Percentiles rank a stretch among this genome's conserved stretches.
Conservation (phyloP, 2,113 vertebrate species). For the Pituophis catenifer region DNA sequence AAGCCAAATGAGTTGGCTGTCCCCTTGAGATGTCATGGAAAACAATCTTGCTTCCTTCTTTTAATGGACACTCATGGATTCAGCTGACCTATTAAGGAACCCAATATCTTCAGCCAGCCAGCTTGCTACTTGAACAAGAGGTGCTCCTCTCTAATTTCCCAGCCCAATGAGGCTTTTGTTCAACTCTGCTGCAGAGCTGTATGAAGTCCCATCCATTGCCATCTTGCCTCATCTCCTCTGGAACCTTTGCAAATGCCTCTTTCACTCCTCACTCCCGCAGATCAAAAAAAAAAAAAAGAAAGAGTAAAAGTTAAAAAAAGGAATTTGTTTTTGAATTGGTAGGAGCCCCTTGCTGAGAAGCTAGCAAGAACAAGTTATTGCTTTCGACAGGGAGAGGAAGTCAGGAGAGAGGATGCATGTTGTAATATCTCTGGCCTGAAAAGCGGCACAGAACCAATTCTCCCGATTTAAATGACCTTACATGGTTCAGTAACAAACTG, state of each 20-base stretch:
- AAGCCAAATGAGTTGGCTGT: not conserved
- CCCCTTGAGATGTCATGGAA: not conserved
- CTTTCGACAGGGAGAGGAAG: conserved; percentile 25
- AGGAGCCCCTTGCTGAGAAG: conserved; percentile 16
- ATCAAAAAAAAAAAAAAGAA: not conserved
- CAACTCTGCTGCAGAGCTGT: not conserved
- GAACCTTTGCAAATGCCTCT: not conserved
- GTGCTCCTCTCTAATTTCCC: not conserved
- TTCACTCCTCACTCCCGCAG: not conserved
- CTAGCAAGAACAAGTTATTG: not conserved
- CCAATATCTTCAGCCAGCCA: not conserved
- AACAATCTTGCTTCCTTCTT: not conserved
- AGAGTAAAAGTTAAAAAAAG: not conserved
- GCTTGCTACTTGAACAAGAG: not conserved
- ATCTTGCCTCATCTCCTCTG: not conserved
- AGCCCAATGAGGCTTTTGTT: not conserved
- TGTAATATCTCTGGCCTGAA: conserved; percentile 29
- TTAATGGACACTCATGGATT: not conserved
- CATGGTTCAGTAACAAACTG: conserved; percentile 51
- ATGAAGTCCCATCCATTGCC: not conserved
- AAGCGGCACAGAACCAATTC: conserved; percentile 54
- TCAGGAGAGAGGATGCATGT: not conserved
- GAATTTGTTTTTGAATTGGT: conserved; percentile 15
- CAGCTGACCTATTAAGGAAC: not conserved
- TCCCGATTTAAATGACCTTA: conserved; percentile 37